These are phyloP conservation scores for Callosobruchus maculatus DNA, from an alignment of 2,888 invertebrate genomes.

Conservation along the genomic window DNA sequence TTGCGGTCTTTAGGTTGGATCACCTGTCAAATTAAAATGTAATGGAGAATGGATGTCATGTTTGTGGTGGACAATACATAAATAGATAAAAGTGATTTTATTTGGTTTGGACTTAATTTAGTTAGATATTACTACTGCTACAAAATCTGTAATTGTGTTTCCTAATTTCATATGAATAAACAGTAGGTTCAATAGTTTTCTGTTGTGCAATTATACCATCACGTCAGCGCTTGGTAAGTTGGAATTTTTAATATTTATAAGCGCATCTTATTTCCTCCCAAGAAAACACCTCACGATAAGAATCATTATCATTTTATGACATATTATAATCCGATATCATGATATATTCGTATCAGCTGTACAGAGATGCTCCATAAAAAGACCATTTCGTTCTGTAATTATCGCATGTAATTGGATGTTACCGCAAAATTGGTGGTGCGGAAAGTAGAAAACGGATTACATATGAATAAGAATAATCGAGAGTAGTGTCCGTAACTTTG, in stretches of 20 bases:
- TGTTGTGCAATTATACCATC: slow-evolving; percentile 23
- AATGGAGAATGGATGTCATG: not conserved
- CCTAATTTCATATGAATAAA: not conserved
- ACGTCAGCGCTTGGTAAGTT: slow-evolving; percentile 28
- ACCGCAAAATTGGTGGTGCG: slow-evolving; percentile 7
- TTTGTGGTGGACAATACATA: not conserved
- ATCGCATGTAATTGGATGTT: not conserved
- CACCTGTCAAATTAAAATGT: not conserved
- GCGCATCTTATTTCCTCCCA: slow-evolving; percentile 8
- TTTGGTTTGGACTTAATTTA: not conserved
- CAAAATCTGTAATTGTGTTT: not conserved
- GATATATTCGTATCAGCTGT: not conserved
- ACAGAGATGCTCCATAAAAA: not conserved
- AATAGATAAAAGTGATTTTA: not conserved
- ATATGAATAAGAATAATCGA: not conserved
- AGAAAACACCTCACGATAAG: slow-evolving; percentile 5
- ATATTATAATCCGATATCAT: not conserved
- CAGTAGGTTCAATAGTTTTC: slow-evolving; percentile 3
- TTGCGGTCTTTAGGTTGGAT: not conserved
- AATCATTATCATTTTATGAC: slow-evolving; percentile 1
- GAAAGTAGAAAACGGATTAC: slow-evolving; percentile 11
- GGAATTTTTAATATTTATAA: slow-evolving; percentile 14
- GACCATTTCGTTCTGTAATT: not conserved
- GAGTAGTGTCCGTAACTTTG: slow-evolving; percentile 7
- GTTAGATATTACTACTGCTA: not conserved